Conservation (phyloP, 2,113 vertebrate genomes). For the Sorex fumeus region DNA sequence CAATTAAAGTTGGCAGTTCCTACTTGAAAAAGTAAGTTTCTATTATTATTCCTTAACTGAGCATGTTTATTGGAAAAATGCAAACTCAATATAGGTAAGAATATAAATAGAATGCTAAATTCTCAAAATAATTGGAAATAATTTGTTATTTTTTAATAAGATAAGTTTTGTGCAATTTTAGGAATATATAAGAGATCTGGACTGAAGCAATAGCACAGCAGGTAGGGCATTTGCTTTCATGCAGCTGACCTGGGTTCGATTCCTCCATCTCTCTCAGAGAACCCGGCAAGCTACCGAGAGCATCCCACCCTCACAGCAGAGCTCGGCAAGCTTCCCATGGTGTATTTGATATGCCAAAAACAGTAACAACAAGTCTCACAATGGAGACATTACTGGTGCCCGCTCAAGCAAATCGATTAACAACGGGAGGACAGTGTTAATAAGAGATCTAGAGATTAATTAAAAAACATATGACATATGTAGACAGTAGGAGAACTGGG, state of each 20-base stretch:
- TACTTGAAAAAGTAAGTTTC: not conserved
- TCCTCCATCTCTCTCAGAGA: too few species aligned
- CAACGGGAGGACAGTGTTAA: too few species aligned
- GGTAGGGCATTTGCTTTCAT: too few species aligned
- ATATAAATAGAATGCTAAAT: not conserved
- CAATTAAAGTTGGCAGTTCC: not conserved
- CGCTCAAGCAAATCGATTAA: too few species aligned
- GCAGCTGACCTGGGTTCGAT: too few species aligned
- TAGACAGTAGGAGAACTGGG: not conserved
- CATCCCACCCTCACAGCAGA: too few species aligned
- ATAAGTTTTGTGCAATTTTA: conserved; percentile 31
- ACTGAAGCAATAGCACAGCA: too few species aligned
- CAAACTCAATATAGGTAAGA: conserved; percentile 22
- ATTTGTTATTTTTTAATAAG: not conserved
- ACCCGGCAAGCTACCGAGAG: too few species aligned
- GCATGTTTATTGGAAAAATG: not conserved
- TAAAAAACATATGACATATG: not conserved
- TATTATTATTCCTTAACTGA: not conserved
- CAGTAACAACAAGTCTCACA: too few species aligned
- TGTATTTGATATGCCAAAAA: too few species aligned
- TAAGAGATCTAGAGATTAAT: conserved; percentile 15
- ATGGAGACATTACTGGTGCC: too few species aligned
- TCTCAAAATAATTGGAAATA: conserved; percentile 57
- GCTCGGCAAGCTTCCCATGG: too few species aligned
- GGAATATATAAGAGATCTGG: not conserved